phyloP scores from a whole-genome alignment of 2,888 invertebrate species.

The Cephonodes hylas region DNA sequence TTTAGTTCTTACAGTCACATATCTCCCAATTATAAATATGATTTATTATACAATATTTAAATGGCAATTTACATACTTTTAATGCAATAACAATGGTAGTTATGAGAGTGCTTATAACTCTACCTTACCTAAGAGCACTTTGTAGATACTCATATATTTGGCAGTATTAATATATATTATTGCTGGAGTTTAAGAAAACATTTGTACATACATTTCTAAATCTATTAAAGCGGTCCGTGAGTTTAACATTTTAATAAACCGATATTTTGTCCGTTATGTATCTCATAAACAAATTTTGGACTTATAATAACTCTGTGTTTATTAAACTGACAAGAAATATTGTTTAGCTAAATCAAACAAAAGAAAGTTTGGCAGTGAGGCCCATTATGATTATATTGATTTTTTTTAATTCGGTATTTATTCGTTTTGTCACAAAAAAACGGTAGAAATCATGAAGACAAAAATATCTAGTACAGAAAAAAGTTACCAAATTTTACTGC shows the following conservation, averaged over 20 bases:
- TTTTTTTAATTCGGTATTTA: conserved; percentile 4
- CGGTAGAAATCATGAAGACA: not conserved
- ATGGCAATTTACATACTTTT: not conserved
- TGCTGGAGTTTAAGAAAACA: not conserved
- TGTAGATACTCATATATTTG: not conserved
- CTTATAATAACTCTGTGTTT: too few relatives aligned
- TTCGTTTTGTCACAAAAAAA: not conserved
- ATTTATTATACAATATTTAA: not conserved
- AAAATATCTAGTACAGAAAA: too few relatives aligned
- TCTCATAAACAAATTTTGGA: not conserved
- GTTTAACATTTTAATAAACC: not conserved
- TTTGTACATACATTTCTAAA: not conserved
- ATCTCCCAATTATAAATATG: too few relatives aligned
- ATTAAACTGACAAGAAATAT: too few relatives aligned
- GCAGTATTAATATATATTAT: not conserved
- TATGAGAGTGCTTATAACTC: not conserved
- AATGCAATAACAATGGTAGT: not conserved
- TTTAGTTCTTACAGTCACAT: too few relatives aligned
- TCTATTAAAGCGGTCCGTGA: not conserved
- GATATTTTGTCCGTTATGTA: not conserved
- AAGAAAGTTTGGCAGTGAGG: too few relatives aligned
- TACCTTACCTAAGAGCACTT: conserved; percentile 1
- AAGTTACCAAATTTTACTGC: too few relatives aligned
- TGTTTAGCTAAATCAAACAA: too few relatives aligned
- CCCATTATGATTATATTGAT: not conserved